phyloP scores from a whole-genome alignment of 2,113 vertebrate genomes.

The Forbesichthys papilliferus region DNA sequence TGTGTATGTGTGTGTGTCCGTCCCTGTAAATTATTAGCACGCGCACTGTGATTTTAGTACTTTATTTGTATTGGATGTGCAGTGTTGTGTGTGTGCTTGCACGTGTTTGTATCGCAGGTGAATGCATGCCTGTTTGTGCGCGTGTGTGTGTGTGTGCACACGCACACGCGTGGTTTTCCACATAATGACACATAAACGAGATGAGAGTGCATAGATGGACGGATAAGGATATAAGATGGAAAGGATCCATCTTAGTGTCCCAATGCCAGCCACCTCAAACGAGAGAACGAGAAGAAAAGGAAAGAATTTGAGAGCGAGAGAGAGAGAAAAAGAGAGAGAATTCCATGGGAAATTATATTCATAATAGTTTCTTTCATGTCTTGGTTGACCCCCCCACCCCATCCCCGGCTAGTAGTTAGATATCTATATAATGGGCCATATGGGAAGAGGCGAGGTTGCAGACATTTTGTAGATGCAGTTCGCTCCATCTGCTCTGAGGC shows the following conservation, averaged over 20 bases:
- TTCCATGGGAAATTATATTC: constrained; percentile 24
- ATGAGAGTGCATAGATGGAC: neutral
- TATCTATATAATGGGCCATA: neutral
- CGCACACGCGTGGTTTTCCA: neutral
- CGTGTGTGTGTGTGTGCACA: neutral
- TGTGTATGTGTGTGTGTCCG: neutral
- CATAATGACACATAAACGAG: constrained; percentile 1
- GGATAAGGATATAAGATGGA: neutral
- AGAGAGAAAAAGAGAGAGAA: constrained; percentile 6
- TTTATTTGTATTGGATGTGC: constrained; percentile 2
- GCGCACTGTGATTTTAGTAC: neutral
- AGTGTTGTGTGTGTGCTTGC: neutral
- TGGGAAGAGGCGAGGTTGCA: constrained; percentile 1
- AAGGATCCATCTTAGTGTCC: constrained; percentile 30
- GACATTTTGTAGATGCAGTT: constrained; percentile 9
- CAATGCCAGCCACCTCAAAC: constrained; percentile 12
- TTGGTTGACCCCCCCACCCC: constrained; percentile 2
- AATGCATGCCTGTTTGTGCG: neutral
- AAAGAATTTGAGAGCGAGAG: constrained; percentile 7
- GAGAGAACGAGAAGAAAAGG: constrained; percentile 16
- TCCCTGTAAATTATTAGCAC: neutral
- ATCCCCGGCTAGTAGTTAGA: constrained; percentile 10
- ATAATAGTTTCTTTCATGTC: constrained; percentile 44
- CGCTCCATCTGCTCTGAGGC: constrained; percentile 11
- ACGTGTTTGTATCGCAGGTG: neutral